Evolutionary conservation across 2,113 vertebrate genomes (phyloP).

Genomic region (Polypterus senegalus): DNA sequence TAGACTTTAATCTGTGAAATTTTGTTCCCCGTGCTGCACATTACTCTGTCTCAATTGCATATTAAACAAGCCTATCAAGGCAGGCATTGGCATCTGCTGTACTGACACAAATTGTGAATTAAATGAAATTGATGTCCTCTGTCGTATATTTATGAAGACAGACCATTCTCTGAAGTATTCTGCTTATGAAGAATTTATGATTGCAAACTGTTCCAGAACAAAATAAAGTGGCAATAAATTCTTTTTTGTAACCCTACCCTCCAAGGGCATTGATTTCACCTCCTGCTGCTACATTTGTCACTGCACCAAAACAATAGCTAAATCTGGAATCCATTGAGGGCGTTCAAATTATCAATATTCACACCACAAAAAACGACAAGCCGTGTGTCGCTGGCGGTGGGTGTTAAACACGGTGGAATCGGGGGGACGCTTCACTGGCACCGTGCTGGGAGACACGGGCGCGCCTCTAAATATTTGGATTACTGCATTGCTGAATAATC

Average conservation of each 20-base stretch:
- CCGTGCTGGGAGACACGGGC: conserved; percentile 6
- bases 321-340: conserved; percentile 59
- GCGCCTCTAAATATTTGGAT: no score
- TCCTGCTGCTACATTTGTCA: conserved; percentile 76
- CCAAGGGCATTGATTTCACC: conserved; percentile 80
- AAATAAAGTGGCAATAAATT: conserved; percentile 89
- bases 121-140: conserved; percentile 98
- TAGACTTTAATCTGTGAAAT: conserved; percentile 82
- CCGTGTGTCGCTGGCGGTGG: conserved; percentile 43
- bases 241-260: conserved; percentile 72
- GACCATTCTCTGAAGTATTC: conserved; percentile 90
- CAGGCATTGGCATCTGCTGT: conserved; percentile 93
- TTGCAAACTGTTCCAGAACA: conserved; percentile 88
- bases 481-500: no score
- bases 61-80: conserved; percentile 93
- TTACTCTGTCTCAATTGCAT: conserved; percentile 86
- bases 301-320: conserved; percentile 71
- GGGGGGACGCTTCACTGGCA: no score
- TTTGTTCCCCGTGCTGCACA: conserved; percentile 76
- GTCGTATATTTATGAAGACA: conserved; percentile 93
- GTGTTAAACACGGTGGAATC: neutral
- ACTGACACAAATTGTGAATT: conserved; percentile 99
- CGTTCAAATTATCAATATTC: conserved; percentile 78
- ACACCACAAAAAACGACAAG: conserved; percentile 47
- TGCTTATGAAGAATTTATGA: conserved; percentile 95